Conservation (phyloP, 2,113 vertebrate species). For the Percina caprodes region DNA sequence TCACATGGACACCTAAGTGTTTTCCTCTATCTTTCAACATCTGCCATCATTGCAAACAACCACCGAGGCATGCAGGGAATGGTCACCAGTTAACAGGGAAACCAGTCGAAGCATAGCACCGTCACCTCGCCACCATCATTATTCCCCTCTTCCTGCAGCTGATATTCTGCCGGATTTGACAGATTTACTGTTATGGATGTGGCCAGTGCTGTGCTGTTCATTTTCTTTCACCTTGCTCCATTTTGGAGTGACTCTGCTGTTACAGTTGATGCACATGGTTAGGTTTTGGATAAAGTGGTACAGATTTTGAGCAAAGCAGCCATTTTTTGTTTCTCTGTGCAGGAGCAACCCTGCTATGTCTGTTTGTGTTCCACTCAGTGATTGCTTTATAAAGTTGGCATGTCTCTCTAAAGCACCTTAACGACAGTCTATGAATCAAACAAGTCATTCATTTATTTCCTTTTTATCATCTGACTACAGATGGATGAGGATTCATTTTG, state of each 20-base stretch:
- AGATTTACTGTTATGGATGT: conserved; percentile 41
- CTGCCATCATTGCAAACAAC: conserved; percentile 20
- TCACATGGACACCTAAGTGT: neutral
- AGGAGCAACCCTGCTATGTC: neutral
- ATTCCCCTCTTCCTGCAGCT: conserved; percentile 23
- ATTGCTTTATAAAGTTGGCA: conserved; percentile 1
- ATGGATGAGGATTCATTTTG: conserved; percentile 35
- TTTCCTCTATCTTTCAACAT: neutral
- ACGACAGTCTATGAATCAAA: neutral
- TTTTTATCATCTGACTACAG: conserved; percentile 18
- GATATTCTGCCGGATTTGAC: conserved; percentile 46
- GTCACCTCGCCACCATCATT: conserved; percentile 26
- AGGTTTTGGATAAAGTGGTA: conserved; percentile 9
- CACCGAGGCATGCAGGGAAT: conserved; percentile 17
- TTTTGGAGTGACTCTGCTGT: rapidly evolving
- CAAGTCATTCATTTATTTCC: conserved; percentile 12
- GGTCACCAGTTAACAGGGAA: conserved; percentile 29
- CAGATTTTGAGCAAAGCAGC: conserved; percentile 2
- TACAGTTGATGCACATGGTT: conserved; percentile 2
- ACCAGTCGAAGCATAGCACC: conserved; percentile 22
- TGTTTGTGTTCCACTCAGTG: neutral
- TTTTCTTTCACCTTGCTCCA: neutral
- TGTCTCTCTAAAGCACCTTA: conserved; percentile 10
- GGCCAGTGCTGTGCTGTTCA: conserved; percentile 20
- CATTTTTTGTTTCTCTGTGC: neutral